Conservation (phyloP, 2,888 invertebrate genomes). For the Drosophila demipolita region DNA sequence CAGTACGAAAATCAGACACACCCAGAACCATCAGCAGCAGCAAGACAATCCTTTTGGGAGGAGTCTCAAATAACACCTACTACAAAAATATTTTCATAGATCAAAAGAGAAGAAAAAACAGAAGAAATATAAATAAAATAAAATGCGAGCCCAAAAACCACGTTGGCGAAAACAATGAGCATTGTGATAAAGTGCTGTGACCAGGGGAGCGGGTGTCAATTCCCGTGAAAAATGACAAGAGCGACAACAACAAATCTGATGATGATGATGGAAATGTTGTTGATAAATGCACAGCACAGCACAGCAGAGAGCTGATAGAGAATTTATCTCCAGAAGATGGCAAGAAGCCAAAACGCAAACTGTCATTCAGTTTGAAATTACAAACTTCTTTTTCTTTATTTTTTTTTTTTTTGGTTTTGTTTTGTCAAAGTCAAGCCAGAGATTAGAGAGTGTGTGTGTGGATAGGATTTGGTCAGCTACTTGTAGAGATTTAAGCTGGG, state of each 20-base stretch:
- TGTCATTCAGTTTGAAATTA: constrained; percentile 76
- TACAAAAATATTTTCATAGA: constrained; percentile 62
- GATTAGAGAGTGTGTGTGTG: constrained; percentile 30
- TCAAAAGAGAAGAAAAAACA: constrained; percentile 42
- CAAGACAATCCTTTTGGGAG: constrained; percentile 73
- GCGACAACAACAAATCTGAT: constrained; percentile 33
- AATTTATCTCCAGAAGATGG: constrained; percentile 11
- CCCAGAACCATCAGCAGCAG: constrained; percentile 24
- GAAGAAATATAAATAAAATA: constrained; percentile 7
- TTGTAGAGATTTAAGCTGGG: constrained; percentile 4
- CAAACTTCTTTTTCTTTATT: constrained; percentile 46
- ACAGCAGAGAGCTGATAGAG: constrained; percentile 23
- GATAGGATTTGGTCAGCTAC: background rate
- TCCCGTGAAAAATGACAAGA: constrained; percentile 70
- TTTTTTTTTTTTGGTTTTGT: background rate
- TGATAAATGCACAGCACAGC: constrained; percentile 62
- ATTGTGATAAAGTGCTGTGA: constrained; percentile 42
- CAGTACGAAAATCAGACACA: constrained; percentile 38
- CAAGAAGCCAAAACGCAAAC: constrained; percentile 70
- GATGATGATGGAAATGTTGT: constrained; percentile 28
- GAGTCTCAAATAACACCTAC: constrained; percentile 58
- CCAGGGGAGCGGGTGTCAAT: constrained; percentile 64
- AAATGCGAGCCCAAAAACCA: constrained; percentile 10
- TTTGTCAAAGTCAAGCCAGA: constrained; percentile 30
- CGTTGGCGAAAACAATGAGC: constrained; percentile 22